These are phyloP conservation scores for Myrmecophaga tridactyla DNA, from an alignment of 2,113 vertebrate species.

Conservation along the genomic window DNA sequence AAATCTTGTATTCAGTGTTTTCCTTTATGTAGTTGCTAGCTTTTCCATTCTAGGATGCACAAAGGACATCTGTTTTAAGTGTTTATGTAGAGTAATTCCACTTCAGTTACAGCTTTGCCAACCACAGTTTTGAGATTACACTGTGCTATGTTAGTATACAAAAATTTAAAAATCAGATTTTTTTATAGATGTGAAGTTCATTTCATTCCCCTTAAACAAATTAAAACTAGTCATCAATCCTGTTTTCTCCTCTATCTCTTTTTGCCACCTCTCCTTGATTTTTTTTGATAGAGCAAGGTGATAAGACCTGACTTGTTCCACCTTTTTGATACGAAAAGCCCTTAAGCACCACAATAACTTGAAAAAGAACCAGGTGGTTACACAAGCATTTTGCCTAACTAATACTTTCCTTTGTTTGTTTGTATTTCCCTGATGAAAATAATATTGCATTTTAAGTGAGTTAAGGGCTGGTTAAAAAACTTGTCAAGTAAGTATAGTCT, in stretches of 20 bases:
- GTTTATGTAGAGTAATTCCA: background rate
- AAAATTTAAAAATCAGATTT: conserved; percentile 41
- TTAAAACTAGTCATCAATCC: background rate
- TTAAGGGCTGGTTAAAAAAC: background rate
- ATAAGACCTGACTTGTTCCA: background rate
- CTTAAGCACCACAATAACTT: background rate
- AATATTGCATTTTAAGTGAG: conserved; percentile 19
- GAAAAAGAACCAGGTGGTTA: background rate
- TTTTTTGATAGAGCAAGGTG: background rate
- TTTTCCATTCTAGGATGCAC: conserved; percentile 34
- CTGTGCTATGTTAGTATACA: conserved; percentile 26
- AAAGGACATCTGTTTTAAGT: conserved; percentile 48
- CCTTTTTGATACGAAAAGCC: background rate
- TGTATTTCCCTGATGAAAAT: conserved; percentile 2
- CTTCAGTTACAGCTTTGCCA: conserved; percentile 36
- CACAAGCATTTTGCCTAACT: background rate
- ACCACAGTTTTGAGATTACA: conserved; percentile 19
- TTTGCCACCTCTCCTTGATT: background rate
- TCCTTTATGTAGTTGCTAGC: background rate
- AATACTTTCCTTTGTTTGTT: background rate
- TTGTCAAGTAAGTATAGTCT: conserved; percentile 28
- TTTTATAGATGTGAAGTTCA: background rate
- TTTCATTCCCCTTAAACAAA: conserved; percentile 29
- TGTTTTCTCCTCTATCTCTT: background rate
- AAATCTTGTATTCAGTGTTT: conserved; percentile 16